Conservation (phyloP, 2,888 invertebrate genomes). For the Drosophila paramelanica region DNA sequence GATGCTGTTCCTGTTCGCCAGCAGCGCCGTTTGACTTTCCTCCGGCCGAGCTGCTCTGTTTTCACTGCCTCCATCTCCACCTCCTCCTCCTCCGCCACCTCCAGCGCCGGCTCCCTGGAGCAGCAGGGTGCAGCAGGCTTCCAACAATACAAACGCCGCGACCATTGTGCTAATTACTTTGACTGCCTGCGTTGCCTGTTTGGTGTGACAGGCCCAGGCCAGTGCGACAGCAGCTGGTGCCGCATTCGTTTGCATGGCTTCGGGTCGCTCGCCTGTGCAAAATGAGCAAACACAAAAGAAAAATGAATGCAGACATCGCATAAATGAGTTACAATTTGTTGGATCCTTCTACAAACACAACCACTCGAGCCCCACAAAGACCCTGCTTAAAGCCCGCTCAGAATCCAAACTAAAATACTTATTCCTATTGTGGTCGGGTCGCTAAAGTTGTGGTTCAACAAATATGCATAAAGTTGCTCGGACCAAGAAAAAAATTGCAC, state of each 20-base stretch:
- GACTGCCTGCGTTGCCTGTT: conserved; percentile 76
- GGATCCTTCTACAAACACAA: conserved; percentile 20
- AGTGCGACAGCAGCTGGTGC: conserved; percentile 84
- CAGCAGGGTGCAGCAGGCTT: conserved; percentile 69
- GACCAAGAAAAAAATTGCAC: conserved; percentile 41
- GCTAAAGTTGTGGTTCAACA: conserved; percentile 51
- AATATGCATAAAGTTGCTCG: conserved; percentile 53
- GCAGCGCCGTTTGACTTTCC: conserved; percentile 43
- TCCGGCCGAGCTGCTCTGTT: conserved; percentile 18
- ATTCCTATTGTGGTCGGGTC: conserved; percentile 49
- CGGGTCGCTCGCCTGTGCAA: conserved; percentile 90
- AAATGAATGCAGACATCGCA: conserved; percentile 64
- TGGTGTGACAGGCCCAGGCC: conserved; percentile 78
- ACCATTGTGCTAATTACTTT: conserved; percentile 82
- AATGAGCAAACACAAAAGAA: conserved; percentile 50
- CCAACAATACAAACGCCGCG: conserved; percentile 78
- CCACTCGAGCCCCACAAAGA: background rate
- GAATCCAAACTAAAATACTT: conserved; percentile 21
- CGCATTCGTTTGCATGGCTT: conserved; percentile 92
- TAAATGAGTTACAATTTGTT: conserved; percentile 77
- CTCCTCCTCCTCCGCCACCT: conserved; percentile 14
- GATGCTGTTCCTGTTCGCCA: conserved; percentile 15
- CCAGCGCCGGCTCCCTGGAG: conserved; percentile 50
- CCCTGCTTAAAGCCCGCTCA: background rate
- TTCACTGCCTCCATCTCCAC: conserved; percentile 11